These are phyloP conservation scores for Acleris sparsana DNA, from an alignment of 2,888 invertebrate genomes.

Conservation along the genomic window DNA sequence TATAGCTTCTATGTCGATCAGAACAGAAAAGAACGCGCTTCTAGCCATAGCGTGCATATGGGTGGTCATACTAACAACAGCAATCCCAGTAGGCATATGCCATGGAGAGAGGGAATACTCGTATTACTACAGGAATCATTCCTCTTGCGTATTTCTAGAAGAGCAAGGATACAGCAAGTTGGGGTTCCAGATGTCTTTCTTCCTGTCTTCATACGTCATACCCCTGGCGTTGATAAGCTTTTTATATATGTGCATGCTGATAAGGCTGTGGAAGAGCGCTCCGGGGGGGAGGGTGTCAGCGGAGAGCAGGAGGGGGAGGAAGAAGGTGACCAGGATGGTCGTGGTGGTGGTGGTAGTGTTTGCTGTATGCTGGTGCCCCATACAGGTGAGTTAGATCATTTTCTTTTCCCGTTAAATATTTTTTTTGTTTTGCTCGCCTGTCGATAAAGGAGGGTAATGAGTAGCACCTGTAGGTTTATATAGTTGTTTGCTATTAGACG, in stretches of 20 bases:
- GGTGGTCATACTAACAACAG: constrained; percentile 90
- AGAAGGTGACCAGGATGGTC: constrained; percentile 95
- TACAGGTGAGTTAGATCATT: constrained; percentile 87
- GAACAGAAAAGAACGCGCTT: constrained; percentile 92
- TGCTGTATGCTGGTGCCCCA: constrained; percentile 97
- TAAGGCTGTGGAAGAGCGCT: constrained; percentile 92
- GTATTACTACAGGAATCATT: constrained; percentile 85
- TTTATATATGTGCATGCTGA: constrained; percentile 95
- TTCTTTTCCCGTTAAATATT: background rate
- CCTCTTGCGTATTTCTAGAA: constrained; percentile 87
- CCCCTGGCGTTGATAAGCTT: constrained; percentile 94
- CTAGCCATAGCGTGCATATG: constrained; percentile 91
- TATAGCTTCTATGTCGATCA: constrained; percentile 92
- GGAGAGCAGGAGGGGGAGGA: constrained; percentile 92
- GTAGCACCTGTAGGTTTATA: too few relatives aligned
- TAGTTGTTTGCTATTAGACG: too few relatives aligned
- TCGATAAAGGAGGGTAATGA: too few relatives aligned
- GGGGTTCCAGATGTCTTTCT: constrained; percentile 90
- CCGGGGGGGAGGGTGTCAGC: constrained; percentile 92
- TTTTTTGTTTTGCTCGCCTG: too few relatives aligned
- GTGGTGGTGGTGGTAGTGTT: constrained; percentile 96
- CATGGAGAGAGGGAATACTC: constrained; percentile 89
- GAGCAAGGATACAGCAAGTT: constrained; percentile 85
- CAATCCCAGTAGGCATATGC: constrained; percentile 90
- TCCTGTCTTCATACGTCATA: constrained; percentile 93